Percentiles rank a stretch among this genome's conserved stretches.
Conservation (phyloP, 2,797 vertebrate species). For the Microhierax caerulescens region DNA sequence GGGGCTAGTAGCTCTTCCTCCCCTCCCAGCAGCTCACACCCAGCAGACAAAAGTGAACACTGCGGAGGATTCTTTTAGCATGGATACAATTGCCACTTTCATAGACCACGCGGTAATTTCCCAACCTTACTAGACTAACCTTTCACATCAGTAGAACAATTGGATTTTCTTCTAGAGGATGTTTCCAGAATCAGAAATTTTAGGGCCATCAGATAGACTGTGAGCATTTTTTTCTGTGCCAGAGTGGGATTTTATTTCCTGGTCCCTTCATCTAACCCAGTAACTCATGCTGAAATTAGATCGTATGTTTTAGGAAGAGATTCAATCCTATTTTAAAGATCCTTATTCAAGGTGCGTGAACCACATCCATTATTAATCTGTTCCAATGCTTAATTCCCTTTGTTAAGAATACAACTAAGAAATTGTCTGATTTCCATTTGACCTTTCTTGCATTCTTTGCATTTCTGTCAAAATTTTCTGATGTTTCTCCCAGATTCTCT, state of each 20-base stretch:
- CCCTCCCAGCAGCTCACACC: background rate
- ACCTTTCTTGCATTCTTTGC: background rate
- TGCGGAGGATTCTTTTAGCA: background rate
- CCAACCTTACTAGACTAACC: background rate
- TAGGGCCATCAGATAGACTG: background rate
- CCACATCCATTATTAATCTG: constrained; percentile 17
- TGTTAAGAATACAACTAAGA: constrained; percentile 45
- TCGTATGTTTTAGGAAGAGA: background rate
- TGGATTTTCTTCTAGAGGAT: background rate
- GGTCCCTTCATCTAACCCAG: background rate
- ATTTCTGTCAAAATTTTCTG: background rate
- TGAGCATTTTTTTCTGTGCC: background rate
- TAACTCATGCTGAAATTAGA: constrained; percentile 5
- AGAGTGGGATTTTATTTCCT: background rate
- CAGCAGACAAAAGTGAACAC: background rate
- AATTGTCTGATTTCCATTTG: constrained; percentile 13
- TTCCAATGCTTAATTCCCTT: constrained; percentile 36
- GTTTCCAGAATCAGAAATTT: background rate
- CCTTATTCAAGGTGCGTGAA: background rate
- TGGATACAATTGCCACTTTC: background rate
- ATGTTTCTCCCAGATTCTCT: background rate
- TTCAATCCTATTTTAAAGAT: background rate
- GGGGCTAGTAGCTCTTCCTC: background rate
- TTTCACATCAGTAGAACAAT: background rate
- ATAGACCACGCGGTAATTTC: background rate